Percentiles rank a stretch among this genome's conserved stretches.
Evolutionary conservation across 1,140 invertebrate genomes (phyloP).

Genomic region (Campoletis sonorensis): DNA sequence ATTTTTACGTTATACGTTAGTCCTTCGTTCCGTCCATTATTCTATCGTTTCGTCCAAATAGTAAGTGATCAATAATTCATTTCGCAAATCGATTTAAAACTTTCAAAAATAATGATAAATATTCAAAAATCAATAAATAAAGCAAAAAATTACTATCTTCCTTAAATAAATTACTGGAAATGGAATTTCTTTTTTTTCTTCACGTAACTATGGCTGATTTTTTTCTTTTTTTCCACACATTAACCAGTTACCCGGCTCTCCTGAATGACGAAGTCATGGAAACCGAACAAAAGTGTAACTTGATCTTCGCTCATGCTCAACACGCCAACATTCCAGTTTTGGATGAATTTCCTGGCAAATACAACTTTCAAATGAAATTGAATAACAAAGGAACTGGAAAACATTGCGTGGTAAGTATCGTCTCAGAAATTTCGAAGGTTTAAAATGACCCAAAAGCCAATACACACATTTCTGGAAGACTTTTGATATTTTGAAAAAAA

Average conservation of each 20-base stretch:
- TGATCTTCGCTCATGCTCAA: slow-evolving; percentile 21
- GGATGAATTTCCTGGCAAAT: slow-evolving; percentile 65
- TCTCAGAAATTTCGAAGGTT: not conserved
- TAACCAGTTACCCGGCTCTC: not conserved
- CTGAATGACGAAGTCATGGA: slow-evolving; percentile 11
- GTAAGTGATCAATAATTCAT: not conserved
- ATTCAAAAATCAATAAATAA: too few species aligned
- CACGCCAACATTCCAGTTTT: slow-evolving; percentile 54
- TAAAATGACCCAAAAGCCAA: too few species aligned
- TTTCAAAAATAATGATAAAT: too few species aligned
- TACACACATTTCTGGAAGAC: too few species aligned
- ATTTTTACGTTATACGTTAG: not conserved
- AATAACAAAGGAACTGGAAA: slow-evolving; percentile 60
- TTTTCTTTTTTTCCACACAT: not conserved
- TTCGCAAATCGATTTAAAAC: not conserved
- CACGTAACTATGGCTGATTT: not conserved
- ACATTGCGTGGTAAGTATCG: slow-evolving; percentile 67
- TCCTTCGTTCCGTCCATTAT: not conserved
- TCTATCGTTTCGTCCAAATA: too few species aligned
- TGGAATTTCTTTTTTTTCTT: not conserved
- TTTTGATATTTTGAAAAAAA: too few species aligned
- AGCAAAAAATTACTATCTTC: too few species aligned
- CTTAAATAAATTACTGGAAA: not conserved
- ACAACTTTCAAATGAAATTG: slow-evolving; percentile 65
- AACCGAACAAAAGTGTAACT: slow-evolving; percentile 26